These are phyloP conservation scores for Nycticebus coucang DNA, from an alignment of 2,113 vertebrate species.

Conservation along the genomic window DNA sequence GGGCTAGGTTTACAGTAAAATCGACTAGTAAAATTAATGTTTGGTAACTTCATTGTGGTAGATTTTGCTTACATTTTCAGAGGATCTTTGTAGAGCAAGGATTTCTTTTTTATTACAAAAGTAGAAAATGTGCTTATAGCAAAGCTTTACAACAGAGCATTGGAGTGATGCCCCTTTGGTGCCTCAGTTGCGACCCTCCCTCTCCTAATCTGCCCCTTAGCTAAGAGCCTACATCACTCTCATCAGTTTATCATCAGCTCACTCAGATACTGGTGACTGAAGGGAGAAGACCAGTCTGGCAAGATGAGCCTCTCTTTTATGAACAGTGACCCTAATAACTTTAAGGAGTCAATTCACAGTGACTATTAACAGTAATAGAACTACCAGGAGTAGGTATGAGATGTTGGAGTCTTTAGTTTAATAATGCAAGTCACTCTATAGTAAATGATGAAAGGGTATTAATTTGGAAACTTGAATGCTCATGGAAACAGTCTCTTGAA, in stretches of 20 bases:
- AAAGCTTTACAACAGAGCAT: constrained; percentile 23
- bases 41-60: not conserved
- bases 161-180: constrained; percentile 1
- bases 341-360: constrained; percentile 30
- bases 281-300: not conserved
- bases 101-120: constrained; percentile 58
- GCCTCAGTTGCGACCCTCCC: not conserved
- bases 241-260: constrained; percentile 20
- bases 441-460: constrained; percentile 54
- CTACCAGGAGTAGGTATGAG: constrained; percentile 11
- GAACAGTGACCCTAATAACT: constrained; percentile 17
- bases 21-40: constrained; percentile 1
- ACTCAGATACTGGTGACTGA: not conserved
- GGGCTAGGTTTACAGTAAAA: constrained; percentile 46
- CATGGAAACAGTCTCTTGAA: constrained; percentile 35
- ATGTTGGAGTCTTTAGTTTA: constrained; percentile 35
- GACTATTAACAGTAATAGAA: constrained; percentile 36
- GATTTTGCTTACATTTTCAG: constrained; percentile 49
- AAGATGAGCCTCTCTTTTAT: not conserved
- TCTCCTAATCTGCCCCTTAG: not conserved
- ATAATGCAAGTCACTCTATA: constrained; percentile 25
- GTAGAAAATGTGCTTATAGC: constrained; percentile 38
- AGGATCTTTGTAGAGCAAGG: not conserved
- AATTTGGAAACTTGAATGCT: constrained; percentile 49
- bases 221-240: not conserved